Evolutionary conservation across 2,797 vertebrate species (phyloP), one percentile per base, ranked within the genome.

Genomic region (Chelon labrosus): DNA sequence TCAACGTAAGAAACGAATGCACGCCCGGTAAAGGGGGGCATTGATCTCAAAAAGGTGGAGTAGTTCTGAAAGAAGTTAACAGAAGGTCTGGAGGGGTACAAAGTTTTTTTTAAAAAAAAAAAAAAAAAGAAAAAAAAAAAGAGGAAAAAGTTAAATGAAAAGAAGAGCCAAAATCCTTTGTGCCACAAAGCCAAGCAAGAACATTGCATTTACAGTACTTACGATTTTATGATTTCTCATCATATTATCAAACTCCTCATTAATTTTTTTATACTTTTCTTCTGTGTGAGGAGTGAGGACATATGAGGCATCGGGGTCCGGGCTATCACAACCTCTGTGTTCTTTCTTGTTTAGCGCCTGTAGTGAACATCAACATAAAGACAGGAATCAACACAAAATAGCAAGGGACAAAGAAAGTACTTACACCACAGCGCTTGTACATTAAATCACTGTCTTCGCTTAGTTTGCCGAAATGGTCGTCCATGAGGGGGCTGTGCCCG

Each of bases 171-270:
- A 90, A 91, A 76, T 92, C 92, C 90, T 89, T 85, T 93, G 92
- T 93, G 92, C 92, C 90, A 94, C 87, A 95, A 95, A 95, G 93
- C 93, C 94, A 95, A 95, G 93, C 94, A 95, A 93, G 91, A 94
- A 92, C 74, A 66, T 92, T 92, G 82, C 91, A 93, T 89, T 90
- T 83, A 92, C 92, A 92, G 90, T 93, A 95, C 95, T 96, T 98
- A 98, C 97, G 96, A 99, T 98, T 97, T 99, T 99, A 98, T 99
- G 98, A 98, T 97, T 99, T 97, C 98, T 95, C 98, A 99, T 99
- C 98, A 99, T 99, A 98, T 99, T 99, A 98, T 99, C 98, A 98
- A 99, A 99, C 92, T 99, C 98, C 96, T 99, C 98, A 96, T 99
- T 99, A 96, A 99, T 99, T 99, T 99, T 99, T 98, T 99, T 99